phyloP scores from a whole-genome alignment of 2,888 invertebrate genomes.

The Ectobius pallidus region DNA sequence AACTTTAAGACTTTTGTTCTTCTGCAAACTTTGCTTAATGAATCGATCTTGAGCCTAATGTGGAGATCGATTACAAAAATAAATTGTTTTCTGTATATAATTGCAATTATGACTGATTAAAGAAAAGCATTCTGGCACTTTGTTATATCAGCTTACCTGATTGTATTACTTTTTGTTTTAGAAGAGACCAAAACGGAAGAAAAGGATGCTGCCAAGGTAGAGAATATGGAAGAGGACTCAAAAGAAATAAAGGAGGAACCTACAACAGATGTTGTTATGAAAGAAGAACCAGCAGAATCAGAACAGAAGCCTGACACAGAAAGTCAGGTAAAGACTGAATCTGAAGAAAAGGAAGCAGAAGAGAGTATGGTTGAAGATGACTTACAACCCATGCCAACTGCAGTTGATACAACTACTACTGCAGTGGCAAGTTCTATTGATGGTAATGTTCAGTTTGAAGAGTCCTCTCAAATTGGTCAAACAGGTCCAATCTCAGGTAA shows the following conservation, averaged over 20 bases:
- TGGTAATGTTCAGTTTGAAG: conserved; percentile 74
- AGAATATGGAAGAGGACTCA: neutral
- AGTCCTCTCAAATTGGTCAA: conserved; percentile 57
- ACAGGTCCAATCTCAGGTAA: conserved; percentile 58
- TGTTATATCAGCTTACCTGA: no score
- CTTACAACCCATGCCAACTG: conserved; percentile 44
- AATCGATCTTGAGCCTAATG: no score
- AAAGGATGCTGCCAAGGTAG: neutral
- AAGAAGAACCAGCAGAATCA: neutral
- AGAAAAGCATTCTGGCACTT: no score
- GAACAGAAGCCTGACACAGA: neutral
- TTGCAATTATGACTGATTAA: no score
- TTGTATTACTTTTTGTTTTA: no score
- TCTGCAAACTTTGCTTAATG: no score
- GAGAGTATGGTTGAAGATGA: conserved; percentile 28
- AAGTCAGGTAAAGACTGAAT: conserved; percentile 14
- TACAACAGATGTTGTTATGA: neutral
- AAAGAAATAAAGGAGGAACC: neutral
- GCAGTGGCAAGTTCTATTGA: conserved; percentile 72
- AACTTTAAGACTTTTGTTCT: no score
- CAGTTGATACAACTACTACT: conserved; percentile 61
- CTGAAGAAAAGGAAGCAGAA: conserved; percentile 30
- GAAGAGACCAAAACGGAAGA: neutral
- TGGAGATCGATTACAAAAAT: no score
- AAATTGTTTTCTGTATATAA: no score